Percentiles rank a stretch among this genome's conserved stretches.
These are phyloP conservation scores for Dorcus hopei DNA, from an alignment of 2,888 invertebrate genomes.

Conservation along the genomic window DNA sequence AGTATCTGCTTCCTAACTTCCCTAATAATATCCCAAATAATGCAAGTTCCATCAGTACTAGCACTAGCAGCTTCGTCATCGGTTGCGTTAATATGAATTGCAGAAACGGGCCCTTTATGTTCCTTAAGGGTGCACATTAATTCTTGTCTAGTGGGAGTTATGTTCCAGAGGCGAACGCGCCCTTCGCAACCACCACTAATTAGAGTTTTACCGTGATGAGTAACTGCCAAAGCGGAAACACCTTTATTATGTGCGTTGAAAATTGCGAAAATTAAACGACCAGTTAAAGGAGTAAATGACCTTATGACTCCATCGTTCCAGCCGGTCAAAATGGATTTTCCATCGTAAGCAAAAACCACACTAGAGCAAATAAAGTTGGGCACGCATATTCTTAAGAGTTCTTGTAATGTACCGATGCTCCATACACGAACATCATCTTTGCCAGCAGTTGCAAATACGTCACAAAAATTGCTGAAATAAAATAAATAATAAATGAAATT, in stretches of 20 bases:
- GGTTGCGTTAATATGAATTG: conserved; percentile 72
- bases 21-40: conserved; percentile 85
- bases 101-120: conserved; percentile 84
- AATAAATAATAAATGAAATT: background rate
- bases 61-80: conserved; percentile 84
- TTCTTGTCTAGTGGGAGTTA: conserved; percentile 64
- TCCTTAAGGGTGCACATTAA: conserved; percentile 79
- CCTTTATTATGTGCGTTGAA: conserved; percentile 85
- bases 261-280: conserved; percentile 77
- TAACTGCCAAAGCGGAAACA: conserved; percentile 77
- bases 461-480: conserved; percentile 65
- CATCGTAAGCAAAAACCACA: conserved; percentile 74
- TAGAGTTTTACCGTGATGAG: conserved; percentile 65
- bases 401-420: conserved; percentile 71
- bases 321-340: conserved; percentile 75
- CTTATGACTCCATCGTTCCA: conserved; percentile 84
- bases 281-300: conserved; percentile 79
- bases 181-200: conserved; percentile 91
- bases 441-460: conserved; percentile 85
- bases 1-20: conserved; percentile 73
- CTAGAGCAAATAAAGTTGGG: conserved; percentile 85
- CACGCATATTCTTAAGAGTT: conserved; percentile 78
- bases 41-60: conserved; percentile 88
- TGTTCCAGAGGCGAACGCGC: conserved; percentile 81
- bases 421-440: conserved; percentile 84